Conservation (phyloP, 2,888 invertebrate species). For the Ctena decussata region DNA sequence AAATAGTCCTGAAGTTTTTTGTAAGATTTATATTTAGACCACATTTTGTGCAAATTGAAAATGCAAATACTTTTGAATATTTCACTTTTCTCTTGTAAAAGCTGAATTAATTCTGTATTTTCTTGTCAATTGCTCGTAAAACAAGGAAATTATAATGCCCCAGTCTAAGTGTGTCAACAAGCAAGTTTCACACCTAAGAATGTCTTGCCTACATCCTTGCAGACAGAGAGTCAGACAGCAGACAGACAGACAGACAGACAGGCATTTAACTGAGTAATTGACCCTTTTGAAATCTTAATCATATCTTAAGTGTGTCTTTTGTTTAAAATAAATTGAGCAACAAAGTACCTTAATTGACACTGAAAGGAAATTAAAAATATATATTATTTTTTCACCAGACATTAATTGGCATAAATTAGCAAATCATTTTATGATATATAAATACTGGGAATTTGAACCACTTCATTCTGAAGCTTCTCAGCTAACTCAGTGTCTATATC, state of each 20-base stretch:
- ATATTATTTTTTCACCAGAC: not conserved
- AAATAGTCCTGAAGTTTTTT: too few relatives aligned
- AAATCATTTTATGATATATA: not conserved
- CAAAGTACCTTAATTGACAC: too few relatives aligned
- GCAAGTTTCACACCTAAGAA: not conserved
- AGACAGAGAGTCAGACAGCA: too few relatives aligned
- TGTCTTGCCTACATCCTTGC: not conserved
- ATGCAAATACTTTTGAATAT: too few relatives aligned
- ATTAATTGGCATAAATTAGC: constrained; percentile 8
- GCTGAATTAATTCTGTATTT: too few relatives aligned
- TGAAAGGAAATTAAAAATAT: not conserved
- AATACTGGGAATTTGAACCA: not conserved
- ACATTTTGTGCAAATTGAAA: too few relatives aligned
- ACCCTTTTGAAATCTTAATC: too few relatives aligned
- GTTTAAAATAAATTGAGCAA: not conserved
- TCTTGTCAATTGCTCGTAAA: too few relatives aligned
- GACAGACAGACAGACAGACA: not conserved
- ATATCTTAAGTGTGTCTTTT: not conserved
- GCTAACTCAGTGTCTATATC: not conserved
- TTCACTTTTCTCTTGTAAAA: too few relatives aligned
- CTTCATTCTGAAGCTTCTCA: not conserved
- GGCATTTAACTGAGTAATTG: not conserved
- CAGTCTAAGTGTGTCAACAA: not conserved
- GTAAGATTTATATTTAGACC: too few relatives aligned
- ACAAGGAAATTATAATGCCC: too few relatives aligned